These are phyloP conservation scores for Cryptoprocta ferox DNA, from an alignment of 2,797 vertebrate species.

Conservation along the genomic window DNA sequence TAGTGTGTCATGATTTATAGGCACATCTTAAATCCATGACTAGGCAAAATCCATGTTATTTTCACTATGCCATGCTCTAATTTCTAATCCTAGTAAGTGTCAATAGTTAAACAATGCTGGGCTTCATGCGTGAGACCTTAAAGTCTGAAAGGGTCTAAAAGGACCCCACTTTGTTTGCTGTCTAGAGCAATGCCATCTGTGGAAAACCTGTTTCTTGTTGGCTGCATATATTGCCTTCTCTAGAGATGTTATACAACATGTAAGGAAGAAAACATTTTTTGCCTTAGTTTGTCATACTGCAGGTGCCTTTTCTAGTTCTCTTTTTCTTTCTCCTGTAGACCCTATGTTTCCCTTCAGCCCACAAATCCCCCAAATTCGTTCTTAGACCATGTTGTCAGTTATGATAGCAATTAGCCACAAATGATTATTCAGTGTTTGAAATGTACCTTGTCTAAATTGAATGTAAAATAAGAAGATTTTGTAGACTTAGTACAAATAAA, in stretches of 20 bases:
- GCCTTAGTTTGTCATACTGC: neutral
- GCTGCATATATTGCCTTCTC: neutral
- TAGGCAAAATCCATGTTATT: neutral
- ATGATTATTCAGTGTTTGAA: neutral
- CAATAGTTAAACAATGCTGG: neutral
- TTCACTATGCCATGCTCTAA: neutral
- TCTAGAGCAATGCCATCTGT: constrained; percentile 12
- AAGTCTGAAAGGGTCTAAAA: neutral
- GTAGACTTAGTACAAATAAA: constrained; percentile 11
- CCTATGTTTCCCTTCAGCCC: neutral
- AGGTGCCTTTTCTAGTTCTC: neutral
- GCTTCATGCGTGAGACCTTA: neutral
- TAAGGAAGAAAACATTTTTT: neutral
- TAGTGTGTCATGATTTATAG: neutral
- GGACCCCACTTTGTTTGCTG: neutral
- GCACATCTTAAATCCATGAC: neutral
- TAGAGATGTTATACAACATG: neutral
- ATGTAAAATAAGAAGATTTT: neutral
- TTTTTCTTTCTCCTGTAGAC: neutral
- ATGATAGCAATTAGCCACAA: neutral
- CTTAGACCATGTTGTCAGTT: neutral
- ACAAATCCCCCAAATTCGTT: neutral
- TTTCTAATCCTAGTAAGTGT: neutral
- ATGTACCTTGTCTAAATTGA: neutral
- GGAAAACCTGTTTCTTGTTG: neutral